phyloP scores from a whole-genome alignment of 2,797 vertebrate species.

The Halcyon leucocephala region DNA sequence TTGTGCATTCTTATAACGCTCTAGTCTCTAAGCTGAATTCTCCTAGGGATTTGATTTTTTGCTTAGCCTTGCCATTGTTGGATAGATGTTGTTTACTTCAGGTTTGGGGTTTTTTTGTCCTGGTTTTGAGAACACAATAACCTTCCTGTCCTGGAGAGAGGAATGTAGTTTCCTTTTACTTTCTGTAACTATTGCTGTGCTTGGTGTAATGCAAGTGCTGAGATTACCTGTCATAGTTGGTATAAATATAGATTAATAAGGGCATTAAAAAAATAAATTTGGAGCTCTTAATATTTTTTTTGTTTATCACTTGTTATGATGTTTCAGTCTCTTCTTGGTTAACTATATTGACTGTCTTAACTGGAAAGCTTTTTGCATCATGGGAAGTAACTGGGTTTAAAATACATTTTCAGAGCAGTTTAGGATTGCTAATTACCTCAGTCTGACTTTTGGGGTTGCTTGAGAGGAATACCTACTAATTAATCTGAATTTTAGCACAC shows the following conservation, averaged over 20 bases:
- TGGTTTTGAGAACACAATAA: not conserved
- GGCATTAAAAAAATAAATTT: not conserved
- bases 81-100: conserved; percentile 9
- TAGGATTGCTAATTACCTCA: not conserved
- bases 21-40: not conserved
- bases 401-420: not conserved
- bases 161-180: not conserved
- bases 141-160: not conserved
- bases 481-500: not conserved
- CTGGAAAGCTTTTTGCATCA: not conserved
- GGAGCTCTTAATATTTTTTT: not conserved
- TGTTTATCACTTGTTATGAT: not conserved
- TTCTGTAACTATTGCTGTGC: not conserved
- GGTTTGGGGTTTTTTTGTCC: not conserved
- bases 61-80: not conserved
- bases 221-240: not conserved
- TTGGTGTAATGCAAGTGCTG: not conserved
- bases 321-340: not conserved
- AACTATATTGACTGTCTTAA: not conserved
- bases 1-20: not conserved
- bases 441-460: not conserved
- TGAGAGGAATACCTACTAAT: not conserved
- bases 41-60: not conserved
- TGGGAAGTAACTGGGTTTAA: not conserved
- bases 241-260: not conserved